Percentiles rank a stretch among this genome's conserved stretches.
Evolutionary conservation across 2,797 vertebrate species (phyloP).

Genomic region (Myotis pilosus): DNA sequence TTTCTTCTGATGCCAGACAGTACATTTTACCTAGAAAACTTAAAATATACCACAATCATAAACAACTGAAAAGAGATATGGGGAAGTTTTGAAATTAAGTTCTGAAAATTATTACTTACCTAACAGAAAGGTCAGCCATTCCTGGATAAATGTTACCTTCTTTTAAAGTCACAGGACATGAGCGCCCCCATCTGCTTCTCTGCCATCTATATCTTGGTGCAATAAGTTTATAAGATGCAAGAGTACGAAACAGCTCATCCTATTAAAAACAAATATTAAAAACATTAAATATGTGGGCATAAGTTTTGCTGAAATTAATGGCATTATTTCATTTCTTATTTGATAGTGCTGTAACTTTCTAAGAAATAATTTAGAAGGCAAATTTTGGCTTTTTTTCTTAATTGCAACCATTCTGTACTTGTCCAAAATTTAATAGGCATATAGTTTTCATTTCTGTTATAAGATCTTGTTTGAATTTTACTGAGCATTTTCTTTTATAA

Average conservation of each 20-base stretch:
- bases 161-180: constrained; percentile 93
- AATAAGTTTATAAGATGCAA: constrained; percentile 83
- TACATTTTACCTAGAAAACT: constrained; percentile 97
- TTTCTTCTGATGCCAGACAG: constrained; percentile 89
- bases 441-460: constrained; percentile 18
- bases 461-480: constrained; percentile 25
- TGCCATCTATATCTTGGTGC: constrained; percentile 91
- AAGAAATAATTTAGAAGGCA: neutral
- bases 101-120: constrained; percentile 83
- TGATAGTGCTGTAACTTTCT: neutral
- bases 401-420: neutral
- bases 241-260: constrained; percentile 87
- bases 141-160: constrained; percentile 88
- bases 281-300: neutral
- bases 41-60: constrained; percentile 55
- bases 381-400: constrained; percentile 10
- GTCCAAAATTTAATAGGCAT: neutral
- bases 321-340: neutral
- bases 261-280: constrained; percentile 73
- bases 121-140: constrained; percentile 87
- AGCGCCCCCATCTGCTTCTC: constrained; percentile 91
- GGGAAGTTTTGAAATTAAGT: neutral
- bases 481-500: constrained; percentile 20
- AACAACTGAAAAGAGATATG: constrained; percentile 3
- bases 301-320: neutral